Conservation (phyloP, 2,888 invertebrate genomes). For the Habroteleia sp. region DNA sequence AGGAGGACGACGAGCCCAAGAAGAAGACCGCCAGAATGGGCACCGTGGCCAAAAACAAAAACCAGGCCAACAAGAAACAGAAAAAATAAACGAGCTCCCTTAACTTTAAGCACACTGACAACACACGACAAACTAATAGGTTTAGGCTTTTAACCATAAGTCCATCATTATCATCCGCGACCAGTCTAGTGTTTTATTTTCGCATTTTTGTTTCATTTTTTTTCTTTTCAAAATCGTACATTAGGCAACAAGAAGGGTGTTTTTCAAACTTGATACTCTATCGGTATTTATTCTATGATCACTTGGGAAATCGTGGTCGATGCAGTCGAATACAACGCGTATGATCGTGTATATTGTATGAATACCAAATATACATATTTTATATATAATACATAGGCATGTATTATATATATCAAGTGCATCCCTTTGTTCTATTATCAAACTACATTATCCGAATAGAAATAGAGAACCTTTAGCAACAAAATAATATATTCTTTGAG, state of each 20-base stretch:
- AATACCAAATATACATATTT: no score
- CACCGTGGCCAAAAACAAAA: slow-evolving; percentile 87
- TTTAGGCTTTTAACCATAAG: slow-evolving; percentile 78
- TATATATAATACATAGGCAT: no score
- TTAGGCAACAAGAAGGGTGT: no score
- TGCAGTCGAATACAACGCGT: slow-evolving; percentile 5
- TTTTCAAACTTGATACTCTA: no score
- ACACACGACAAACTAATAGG: slow-evolving; percentile 75
- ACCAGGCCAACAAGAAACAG: slow-evolving; percentile 80
- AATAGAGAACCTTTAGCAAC: slow-evolving; percentile 18
- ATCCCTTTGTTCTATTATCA: neutral
- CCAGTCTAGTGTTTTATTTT: slow-evolving; percentile 73
- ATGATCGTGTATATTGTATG: slow-evolving; percentile 29
- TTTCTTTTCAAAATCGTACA: neutral
- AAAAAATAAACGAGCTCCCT: slow-evolving; percentile 76
- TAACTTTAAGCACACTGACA: slow-evolving; percentile 67
- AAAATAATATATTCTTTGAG: slow-evolving; percentile 8
- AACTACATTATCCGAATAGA: slow-evolving; percentile 18
- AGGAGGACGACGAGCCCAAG: slow-evolving; percentile 90
- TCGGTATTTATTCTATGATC: no score
- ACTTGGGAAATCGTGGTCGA: no score
- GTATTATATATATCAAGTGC: slow-evolving; percentile 3
- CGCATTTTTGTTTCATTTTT: slow-evolving; percentile 10
- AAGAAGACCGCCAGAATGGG: slow-evolving; percentile 89
- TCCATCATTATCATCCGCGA: slow-evolving; percentile 78